Conservation (phyloP, 2,888 invertebrate genomes). For the Frankliniella intonsa region DNA sequence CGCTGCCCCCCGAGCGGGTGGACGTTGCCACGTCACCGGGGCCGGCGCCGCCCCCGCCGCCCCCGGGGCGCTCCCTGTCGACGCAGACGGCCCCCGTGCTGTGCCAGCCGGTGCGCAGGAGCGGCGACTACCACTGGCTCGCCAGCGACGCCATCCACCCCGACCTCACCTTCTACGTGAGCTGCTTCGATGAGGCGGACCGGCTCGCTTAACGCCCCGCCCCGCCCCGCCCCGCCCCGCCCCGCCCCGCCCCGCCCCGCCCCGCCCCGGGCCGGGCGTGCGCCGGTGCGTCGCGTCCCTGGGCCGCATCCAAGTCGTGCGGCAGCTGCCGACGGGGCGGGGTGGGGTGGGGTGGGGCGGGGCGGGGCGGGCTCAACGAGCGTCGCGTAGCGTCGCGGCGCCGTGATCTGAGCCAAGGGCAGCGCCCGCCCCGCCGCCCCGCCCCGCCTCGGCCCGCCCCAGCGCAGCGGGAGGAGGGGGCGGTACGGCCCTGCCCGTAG, state of each 20-base stretch:
- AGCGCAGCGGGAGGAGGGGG: no score
- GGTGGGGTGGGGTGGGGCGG: no score
- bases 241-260: not conserved
- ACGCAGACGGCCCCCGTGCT: not conserved
- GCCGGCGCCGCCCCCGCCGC: not conserved
- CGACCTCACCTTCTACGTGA: slow-evolving; percentile 10
- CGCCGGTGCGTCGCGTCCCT: not conserved
- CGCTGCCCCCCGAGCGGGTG: not conserved
- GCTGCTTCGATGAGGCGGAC: slow-evolving; percentile 11
- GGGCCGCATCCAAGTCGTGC: not conserved
- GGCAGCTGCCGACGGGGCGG: not conserved
- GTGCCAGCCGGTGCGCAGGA: not conserved
- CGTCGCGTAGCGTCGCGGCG: not conserved
- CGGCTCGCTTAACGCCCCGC: not conserved
- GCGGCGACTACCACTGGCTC: not conserved
- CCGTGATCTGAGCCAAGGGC: slow-evolving; percentile 8
- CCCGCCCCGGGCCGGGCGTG: not conserved
- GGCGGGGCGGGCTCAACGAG: not conserved
- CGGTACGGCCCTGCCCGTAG: no score
- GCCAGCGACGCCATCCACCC: slow-evolving; percentile 8
- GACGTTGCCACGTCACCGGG: not conserved
- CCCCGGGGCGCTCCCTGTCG: not conserved
- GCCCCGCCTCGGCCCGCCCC: no score
- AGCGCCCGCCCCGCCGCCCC: not conserved
- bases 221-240: not conserved